phyloP scores from a whole-genome alignment of 1,140 invertebrate genomes.

The Saccostrea cuccullata region DNA sequence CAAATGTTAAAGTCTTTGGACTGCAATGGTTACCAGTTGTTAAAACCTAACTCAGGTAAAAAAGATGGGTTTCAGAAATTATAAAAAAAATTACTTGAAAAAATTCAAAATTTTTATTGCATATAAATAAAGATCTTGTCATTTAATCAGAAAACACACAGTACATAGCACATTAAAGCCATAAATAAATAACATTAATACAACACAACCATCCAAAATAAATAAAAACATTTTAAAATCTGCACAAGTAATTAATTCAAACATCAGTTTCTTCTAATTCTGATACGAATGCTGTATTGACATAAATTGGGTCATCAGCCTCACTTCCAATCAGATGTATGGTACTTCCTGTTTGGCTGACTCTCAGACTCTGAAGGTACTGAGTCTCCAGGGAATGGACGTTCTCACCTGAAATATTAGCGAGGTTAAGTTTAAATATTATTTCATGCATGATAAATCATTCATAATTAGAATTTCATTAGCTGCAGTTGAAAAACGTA shows the following conservation, averaged over 20 bases:
- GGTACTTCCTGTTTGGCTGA: constrained; percentile 40
- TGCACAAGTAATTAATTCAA: neutral
- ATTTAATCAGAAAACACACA: neutral
- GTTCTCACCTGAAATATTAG: neutral
- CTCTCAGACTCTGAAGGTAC: neutral
- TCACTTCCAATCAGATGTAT: constrained; percentile 32
- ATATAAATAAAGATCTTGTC: neutral
- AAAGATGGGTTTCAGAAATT: neutral
- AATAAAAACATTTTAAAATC: neutral
- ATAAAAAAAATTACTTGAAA: neutral
- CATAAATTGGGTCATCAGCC: constrained; percentile 28
- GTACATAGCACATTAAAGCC: constrained; percentile 22
- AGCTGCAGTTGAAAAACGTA: too few species aligned
- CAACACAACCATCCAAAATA: neutral
- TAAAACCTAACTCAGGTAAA: neutral
- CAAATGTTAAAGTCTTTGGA: too few species aligned
- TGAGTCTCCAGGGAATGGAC: neutral
- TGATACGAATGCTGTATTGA: constrained; percentile 25
- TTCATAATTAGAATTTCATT: too few species aligned
- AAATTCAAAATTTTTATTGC: neutral
- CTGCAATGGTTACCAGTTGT: too few species aligned
- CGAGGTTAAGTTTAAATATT: neutral
- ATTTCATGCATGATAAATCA: too few species aligned
- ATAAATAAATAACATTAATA: neutral
- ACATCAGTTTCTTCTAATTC: constrained; percentile 26